Evolutionary conservation across 2,113 vertebrate genomes (phyloP), one percentile per base, ranked within the genome.

Genomic region (Gasterosteus aculeatus): DNA sequence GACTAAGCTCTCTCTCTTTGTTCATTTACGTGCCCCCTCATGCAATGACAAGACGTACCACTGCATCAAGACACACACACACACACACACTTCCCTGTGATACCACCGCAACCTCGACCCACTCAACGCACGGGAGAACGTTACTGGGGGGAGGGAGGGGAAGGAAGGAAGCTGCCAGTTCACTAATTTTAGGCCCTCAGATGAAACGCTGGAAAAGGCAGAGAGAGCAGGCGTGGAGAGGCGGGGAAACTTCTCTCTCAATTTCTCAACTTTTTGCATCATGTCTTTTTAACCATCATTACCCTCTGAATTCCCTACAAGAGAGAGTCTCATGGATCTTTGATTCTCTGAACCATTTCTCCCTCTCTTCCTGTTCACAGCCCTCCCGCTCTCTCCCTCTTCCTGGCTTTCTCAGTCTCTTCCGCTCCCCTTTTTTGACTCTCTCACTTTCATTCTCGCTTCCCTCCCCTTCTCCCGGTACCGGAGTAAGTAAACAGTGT

Each of bases 401-500:
- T 69, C 65, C 69, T 12, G 1, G 49, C 86, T 72, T 72, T 81
- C 78, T 73, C 73, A 51, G 41, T 58, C 78, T 85, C 78, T 65
- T 57, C 58, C 61, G 70, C 74, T 9, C 75, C 18, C 71, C 35
- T 2, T 59, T 65, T 66, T 65, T 9, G 3, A 33, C 67, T 54
- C 67, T 57, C 77, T 57, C 75, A 53, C 85, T 83, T 89, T 86
- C 81, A 84, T 85, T 88, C 81, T 81, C 83, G 61, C 72, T 73
- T 80, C 77, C 69, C 86, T 78, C 80, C 80, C 81, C 71, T 64
- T 57, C 81, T 79, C 69, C 70, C 78, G 15, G 80, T 85, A 87
- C 85, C 89, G 84, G 85, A 82, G 83, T 90, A 93, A 91, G 89
- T 90, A 93, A 91, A 91, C 90, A 86, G 77, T 59, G 77, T 83